These are phyloP conservation scores for Agapetus fuscipes DNA, from an alignment of 2,888 invertebrate species.

Conservation along the genomic window DNA sequence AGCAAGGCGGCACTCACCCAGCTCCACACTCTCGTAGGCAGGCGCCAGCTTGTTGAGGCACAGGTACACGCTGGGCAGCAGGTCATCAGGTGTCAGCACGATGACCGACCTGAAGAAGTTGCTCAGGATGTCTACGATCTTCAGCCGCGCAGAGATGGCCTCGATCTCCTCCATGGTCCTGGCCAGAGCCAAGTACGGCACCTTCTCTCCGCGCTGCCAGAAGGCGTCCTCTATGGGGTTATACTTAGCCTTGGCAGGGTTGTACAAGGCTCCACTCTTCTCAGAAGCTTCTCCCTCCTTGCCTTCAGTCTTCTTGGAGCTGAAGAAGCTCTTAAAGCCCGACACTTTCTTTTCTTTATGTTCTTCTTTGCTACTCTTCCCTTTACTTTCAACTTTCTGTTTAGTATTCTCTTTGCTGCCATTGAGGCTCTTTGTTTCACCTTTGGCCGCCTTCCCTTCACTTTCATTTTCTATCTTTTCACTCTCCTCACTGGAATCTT, in stretches of 20 bases:
- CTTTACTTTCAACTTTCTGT: not conserved
- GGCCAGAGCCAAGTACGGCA: constrained; percentile 89
- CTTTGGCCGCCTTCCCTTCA: constrained; percentile 10
- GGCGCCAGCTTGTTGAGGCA: constrained; percentile 95
- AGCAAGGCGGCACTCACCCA: constrained; percentile 57
- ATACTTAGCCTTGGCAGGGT: constrained; percentile 63
- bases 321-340: constrained; percentile 10
- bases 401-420: constrained; percentile 2
- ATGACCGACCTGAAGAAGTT: constrained; percentile 92
- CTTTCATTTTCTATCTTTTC: not conserved
- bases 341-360: constrained; percentile 5
- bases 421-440: constrained; percentile 16
- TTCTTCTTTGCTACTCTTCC: constrained; percentile 10
- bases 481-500: constrained; percentile 6
- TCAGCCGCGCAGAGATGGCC: constrained; percentile 70
- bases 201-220: constrained; percentile 65
- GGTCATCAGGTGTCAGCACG: constrained; percentile 77
- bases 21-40: constrained; percentile 64
- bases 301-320: constrained; percentile 23
- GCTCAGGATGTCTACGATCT: constrained; percentile 82
- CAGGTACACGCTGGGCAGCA: constrained; percentile 83
- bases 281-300: constrained; percentile 9
- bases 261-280: constrained; percentile 37
- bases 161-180: constrained; percentile 88
- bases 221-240: constrained; percentile 76